A percentile compares a stretch with the other conserved stretches of the same genome.
Conservation (phyloP, 2,797 vertebrate genomes). For the Gymnoscopelus microlampas region DNA sequence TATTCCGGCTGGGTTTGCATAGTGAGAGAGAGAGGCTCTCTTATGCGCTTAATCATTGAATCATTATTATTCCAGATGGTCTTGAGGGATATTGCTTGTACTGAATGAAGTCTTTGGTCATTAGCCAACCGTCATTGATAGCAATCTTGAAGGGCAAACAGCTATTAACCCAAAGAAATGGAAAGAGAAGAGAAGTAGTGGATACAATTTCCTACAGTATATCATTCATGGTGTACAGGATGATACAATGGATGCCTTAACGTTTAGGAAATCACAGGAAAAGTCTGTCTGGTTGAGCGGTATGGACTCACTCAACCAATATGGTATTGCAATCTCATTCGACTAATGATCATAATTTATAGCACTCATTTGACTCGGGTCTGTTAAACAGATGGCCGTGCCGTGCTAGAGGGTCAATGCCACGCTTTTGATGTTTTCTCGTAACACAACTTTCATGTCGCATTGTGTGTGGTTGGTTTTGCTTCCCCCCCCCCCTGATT, state of each 20-base stretch:
- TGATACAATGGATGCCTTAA: no score
- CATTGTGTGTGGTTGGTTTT: neutral
- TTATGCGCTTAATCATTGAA: neutral
- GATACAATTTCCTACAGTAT: no score
- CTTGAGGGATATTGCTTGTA: neutral
- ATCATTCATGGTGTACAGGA: no score
- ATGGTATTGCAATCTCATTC: no score
- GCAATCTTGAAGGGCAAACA: neutral
- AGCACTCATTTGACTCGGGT: neutral
- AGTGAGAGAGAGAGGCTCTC: neutral
- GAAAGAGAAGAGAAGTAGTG: no score
- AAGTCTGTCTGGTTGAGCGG: no score
- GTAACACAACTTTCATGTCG: no score
- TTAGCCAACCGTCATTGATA: neutral
- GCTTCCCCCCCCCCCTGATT: no score
- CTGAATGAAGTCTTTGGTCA: neutral
- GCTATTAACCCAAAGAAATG: neutral
- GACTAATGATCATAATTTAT: neutral
- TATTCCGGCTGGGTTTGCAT: neutral
- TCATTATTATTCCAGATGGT: neutral
- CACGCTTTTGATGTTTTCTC: neutral
- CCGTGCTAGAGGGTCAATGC: neutral
- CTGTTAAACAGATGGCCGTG: constrained; percentile 5
- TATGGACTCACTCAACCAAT: no score
- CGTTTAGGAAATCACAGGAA: no score